Evolutionary conservation across 2,113 vertebrate species (phyloP).

Genomic region (Calyptomena viridis): DNA sequence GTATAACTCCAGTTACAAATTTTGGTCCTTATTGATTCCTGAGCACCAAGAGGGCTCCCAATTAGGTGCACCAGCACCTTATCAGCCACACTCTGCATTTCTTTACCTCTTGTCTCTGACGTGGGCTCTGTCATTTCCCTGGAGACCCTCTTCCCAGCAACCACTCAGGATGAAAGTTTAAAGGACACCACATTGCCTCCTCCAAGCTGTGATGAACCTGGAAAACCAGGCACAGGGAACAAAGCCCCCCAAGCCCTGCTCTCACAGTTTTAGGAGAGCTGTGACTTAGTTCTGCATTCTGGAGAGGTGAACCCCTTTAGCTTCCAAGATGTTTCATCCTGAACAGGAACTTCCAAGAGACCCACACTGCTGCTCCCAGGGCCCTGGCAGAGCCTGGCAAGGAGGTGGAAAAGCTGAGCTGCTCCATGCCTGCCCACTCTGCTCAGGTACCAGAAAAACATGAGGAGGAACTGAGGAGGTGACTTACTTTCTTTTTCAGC

Average conservation of each 20-base stretch:
- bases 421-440: not conserved
- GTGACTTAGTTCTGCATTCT: not conserved
- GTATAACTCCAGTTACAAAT: not conserved
- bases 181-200: not conserved
- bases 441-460: not conserved
- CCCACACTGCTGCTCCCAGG: not conserved
- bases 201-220: not conserved
- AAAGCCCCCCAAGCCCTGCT: not conserved
- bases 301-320: not conserved
- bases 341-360: not conserved
- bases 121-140: not conserved
- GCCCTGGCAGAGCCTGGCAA: not conserved
- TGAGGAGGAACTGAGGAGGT: not conserved
- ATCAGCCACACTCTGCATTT: not conserved
- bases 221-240: not conserved
- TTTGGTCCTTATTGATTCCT: not conserved
- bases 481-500: constrained; percentile 79
- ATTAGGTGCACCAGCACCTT: not conserved
- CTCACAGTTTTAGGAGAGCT: not conserved
- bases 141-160: not conserved
- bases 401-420: not conserved
- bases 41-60: not conserved
- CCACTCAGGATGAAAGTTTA: not conserved
- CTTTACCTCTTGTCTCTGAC: not conserved
- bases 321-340: not conserved